These are phyloP conservation scores for Myoxocephalus aenaeus DNA, from an alignment of 2,797 vertebrate species.

Conservation along the genomic window DNA sequence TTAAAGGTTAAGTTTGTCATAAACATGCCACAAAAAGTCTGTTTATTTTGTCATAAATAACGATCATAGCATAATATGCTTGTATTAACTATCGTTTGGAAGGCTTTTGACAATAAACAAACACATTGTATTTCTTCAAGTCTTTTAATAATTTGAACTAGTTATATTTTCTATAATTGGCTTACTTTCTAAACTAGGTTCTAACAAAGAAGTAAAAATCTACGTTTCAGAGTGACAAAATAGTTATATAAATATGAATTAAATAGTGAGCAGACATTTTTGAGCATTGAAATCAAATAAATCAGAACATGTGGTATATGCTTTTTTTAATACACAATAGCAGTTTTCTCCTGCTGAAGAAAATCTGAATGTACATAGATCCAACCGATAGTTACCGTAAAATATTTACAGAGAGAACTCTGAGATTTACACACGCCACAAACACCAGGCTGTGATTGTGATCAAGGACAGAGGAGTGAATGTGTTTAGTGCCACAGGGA, in stretches of 20 bases:
- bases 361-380: constrained; percentile 58
- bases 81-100: neutral
- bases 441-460: constrained; percentile 47
- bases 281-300: constrained; percentile 63
- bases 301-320: constrained; percentile 67
- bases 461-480: constrained; percentile 40
- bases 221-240: constrained; percentile 77
- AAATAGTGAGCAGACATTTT: constrained; percentile 71
- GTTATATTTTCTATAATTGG: constrained; percentile 63
- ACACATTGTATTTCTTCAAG: constrained; percentile 41
- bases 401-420: constrained; percentile 68
- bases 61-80: neutral
- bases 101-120: constrained; percentile 40
- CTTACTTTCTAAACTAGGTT: constrained; percentile 66
- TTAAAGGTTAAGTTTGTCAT: neutral
- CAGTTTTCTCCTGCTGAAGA: constrained; percentile 51
- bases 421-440: constrained; percentile 53
- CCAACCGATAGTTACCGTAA: constrained; percentile 30
- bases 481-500: constrained; percentile 52
- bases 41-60: neutral
- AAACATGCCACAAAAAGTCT: neutral
- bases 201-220: constrained; percentile 79
- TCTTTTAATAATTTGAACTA: constrained; percentile 69
- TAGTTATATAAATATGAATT: constrained; percentile 79
- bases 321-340: constrained; percentile 68